phyloP scores from a whole-genome alignment of 2,113 vertebrate species.

The Stigmatopora nigra region DNA sequence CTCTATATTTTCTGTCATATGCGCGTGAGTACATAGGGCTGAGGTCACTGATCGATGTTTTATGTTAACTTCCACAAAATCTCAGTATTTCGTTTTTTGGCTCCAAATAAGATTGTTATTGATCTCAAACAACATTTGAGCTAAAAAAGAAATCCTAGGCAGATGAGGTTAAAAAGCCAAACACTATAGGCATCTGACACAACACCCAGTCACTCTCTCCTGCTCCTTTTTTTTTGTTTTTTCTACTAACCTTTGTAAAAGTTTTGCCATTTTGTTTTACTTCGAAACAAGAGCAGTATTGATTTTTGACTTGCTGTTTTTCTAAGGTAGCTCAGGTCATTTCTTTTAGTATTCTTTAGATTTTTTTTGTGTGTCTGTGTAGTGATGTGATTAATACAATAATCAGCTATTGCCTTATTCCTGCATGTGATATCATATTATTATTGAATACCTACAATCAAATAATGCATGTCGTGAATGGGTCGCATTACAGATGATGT shows the following conservation, averaged over 20 bases:
- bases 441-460: not conserved
- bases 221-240: not conserved
- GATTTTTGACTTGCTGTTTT: not conserved
- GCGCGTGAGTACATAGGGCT: not conserved
- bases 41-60: not conserved
- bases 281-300: not conserved
- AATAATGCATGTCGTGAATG: not conserved
- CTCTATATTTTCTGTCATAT: no score
- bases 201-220: not conserved
- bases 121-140: not conserved
- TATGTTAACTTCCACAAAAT: not conserved
- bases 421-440: not conserved
- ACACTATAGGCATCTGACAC: not conserved
- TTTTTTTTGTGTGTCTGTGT: not conserved
- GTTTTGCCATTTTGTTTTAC: not conserved
- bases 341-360: not conserved
- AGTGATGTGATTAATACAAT: not conserved
- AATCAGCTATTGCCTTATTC: not conserved
- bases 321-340: not conserved
- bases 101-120: not conserved
- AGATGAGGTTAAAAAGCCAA: not conserved
- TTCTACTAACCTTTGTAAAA: not conserved
- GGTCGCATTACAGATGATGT: slow-evolving; percentile 3
- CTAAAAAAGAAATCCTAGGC: not conserved
- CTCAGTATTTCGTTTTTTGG: not conserved